These are phyloP conservation scores for Bucco capensis DNA, from an alignment of 2,113 vertebrate species.

Conservation along the genomic window DNA sequence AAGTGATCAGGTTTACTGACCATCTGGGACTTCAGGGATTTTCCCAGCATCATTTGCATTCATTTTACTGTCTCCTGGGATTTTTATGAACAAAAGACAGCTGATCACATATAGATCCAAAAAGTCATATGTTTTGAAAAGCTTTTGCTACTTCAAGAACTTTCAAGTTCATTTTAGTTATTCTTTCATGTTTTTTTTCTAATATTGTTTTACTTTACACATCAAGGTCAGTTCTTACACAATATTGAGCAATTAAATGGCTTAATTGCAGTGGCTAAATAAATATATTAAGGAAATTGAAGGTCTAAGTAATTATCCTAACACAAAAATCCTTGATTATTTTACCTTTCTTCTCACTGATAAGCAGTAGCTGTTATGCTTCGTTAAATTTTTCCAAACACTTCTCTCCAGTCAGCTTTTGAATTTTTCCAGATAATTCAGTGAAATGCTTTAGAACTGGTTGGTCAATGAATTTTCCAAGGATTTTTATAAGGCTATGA, in stretches of 20 bases:
- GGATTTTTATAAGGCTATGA: background rate
- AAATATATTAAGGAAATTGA: conserved; percentile 1
- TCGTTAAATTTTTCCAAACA: background rate
- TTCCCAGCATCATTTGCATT: background rate
- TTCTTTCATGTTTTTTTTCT: background rate
- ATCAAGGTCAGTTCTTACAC: background rate
- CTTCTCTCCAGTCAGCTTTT: background rate
- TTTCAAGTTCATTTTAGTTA: background rate
- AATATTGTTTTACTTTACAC: background rate
- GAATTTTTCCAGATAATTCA: background rate
- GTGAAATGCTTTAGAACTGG: background rate
- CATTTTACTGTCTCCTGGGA: background rate
- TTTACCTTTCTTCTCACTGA: background rate
- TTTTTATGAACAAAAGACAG: background rate
- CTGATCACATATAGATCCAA: background rate
- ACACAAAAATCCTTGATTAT: background rate
- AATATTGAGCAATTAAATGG: background rate
- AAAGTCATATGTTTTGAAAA: background rate
- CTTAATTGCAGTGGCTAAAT: conserved; percentile 9
- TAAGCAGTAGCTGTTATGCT: background rate
- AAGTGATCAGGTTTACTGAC: background rate
- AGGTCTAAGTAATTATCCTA: background rate
- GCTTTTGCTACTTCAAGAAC: background rate
- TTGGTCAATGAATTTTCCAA: background rate
- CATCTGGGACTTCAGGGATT: background rate